Evolutionary conservation across 2,888 invertebrate species (phyloP), one percentile per base, ranked within the genome.

Genomic region (Pinctada fucata): DNA sequence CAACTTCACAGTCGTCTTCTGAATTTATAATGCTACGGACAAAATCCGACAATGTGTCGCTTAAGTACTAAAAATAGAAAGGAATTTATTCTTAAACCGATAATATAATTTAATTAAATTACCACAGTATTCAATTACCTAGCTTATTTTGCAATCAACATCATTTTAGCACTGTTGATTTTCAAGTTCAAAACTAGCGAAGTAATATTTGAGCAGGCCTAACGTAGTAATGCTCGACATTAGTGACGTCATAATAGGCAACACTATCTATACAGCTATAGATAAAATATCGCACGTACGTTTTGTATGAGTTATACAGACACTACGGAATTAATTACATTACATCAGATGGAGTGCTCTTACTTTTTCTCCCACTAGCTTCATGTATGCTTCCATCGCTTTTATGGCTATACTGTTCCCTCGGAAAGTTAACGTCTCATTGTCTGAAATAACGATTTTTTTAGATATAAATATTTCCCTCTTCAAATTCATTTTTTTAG

Each of bases 391-490:
- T 31, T 31, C 31, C 31, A 31, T 31, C 31, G 31, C 31, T 31
- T 31, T 31, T 31, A 31, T 31, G 31, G 31, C 31, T 31, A 31
- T 31, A 31, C 97, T 97, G 94, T 98, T 98, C 58, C 98, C 98
- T 79, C 98, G 95, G 94, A 98, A 98, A 85, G 97, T 97, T 90
- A 98, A 94, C 84, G 97, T 95, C 91, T 97, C 97, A 93, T 98
- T 97, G 89, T 95, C 95, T 31, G 31, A 31, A 31, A 31, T 31
- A 31, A 31, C 31, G 31, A 31, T 31, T 31, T 31, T 31, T 31
- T 31, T 31, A 31, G 31, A 31, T 31, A 31, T 31, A 31, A 31
- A 31, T 31, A 31, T 31, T 58, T 10, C 58, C 58, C 6, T 50
- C 3, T 3, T 49, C 1, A 70, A 3, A 58, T 58, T 58, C 58